A percentile compares a stretch with the other conserved stretches of the same genome.
Conservation (phyloP, 92 coral and sea anemone species). For the Phenganax stokvisi region DNA sequence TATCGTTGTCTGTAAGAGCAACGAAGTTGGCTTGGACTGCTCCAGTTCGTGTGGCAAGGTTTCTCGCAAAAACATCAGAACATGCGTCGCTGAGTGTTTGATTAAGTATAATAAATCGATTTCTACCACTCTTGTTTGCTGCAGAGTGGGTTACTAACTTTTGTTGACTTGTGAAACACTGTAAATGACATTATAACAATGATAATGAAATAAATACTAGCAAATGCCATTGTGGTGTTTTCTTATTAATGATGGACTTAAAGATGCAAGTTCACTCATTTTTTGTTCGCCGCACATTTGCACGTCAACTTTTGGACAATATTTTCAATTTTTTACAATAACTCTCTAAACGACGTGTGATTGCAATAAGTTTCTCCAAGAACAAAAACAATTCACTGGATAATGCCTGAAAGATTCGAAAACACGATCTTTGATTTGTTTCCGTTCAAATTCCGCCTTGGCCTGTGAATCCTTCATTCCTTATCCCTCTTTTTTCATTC, state of each 20-base stretch:
- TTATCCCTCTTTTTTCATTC: no score
- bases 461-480: no score
- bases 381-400: no score
- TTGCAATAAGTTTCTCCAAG: no score
- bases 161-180: background rate
- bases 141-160: background rate
- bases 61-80: background rate
- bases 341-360: no score
- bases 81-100: background rate
- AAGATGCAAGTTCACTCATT: background rate
- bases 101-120: background rate
- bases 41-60: slow-evolving; percentile 3
- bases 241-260: no score
- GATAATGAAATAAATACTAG: slow-evolving; percentile 6
- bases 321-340: no score
- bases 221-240: background rate
- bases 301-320: no score
- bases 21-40: slow-evolving; percentile 7
- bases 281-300: background rate
- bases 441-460: no score
- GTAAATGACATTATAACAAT: background rate
- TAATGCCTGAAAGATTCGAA: no score
- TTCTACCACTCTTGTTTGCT: background rate
- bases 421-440: no score
- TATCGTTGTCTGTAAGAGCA: background rate